Percentiles rank a stretch among this genome's conserved stretches.
phyloP scores from a whole-genome alignment of 2,888 invertebrate genomes.

The Synanthedon formicaeformis region DNA sequence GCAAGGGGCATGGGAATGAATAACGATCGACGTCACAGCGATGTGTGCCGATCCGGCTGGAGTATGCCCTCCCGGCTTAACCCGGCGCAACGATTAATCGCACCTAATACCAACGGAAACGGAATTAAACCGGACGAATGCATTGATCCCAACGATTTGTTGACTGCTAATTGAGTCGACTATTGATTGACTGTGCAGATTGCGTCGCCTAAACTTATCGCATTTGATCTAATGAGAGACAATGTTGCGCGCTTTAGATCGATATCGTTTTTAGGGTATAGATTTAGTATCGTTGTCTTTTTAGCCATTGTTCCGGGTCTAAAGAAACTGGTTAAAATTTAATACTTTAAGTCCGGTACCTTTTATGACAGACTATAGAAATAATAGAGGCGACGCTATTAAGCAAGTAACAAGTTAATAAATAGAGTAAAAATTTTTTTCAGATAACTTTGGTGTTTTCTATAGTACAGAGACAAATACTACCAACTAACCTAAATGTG shows the following conservation, averaged over 20 bases:
- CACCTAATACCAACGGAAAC: slow-evolving; percentile 65
- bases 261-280: neutral
- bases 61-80: slow-evolving; percentile 41
- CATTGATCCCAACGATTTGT: slow-evolving; percentile 67
- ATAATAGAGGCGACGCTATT: too few species aligned
- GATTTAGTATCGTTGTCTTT: too few species aligned
- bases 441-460: too few species aligned
- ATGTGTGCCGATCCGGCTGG: slow-evolving; percentile 50
- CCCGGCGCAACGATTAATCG: slow-evolving; percentile 64
- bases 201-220: slow-evolving; percentile 1
- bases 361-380: too few species aligned
- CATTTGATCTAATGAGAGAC: neutral
- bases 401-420: too few species aligned
- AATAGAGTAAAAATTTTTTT: too few species aligned
- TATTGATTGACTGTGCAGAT: slow-evolving; percentile 32
- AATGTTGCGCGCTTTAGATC: neutral
- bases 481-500: too few species aligned
- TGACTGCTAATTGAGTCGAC: slow-evolving; percentile 44
- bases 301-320: too few species aligned
- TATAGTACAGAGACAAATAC: too few species aligned
- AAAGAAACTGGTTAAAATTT: too few species aligned
- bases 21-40: slow-evolving; percentile 65
- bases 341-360: too few species aligned
- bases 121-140: slow-evolving; percentile 68
- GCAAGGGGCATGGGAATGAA: slow-evolving; percentile 54